Evolutionary conservation across 2,888 invertebrate genomes (phyloP).

Genomic region (Calliopum simillimum): DNA sequence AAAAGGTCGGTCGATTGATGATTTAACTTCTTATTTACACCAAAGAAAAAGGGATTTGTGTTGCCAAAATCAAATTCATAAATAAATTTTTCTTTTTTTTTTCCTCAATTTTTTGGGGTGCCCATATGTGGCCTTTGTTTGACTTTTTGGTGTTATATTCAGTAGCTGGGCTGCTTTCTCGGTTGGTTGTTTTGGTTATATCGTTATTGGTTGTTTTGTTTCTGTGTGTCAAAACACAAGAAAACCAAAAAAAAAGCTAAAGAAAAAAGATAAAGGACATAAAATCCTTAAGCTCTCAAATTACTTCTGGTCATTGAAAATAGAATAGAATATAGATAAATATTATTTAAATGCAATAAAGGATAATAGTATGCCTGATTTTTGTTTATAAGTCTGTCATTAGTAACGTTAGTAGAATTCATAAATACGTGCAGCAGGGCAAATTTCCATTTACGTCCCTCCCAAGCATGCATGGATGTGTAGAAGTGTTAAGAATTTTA

Average conservation of each 20-base stretch:
- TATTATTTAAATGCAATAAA: conserved; percentile 30
- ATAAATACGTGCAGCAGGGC: neutral
- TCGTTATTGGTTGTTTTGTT: conserved; percentile 1
- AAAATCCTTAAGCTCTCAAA: neutral
- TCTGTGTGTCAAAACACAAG: neutral
- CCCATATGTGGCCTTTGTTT: conserved; percentile 21
- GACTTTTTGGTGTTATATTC: neutral
- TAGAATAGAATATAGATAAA: conserved; percentile 22
- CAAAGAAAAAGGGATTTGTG: conserved; percentile 23
- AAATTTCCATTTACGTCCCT: neutral
- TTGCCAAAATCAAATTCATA: conserved; percentile 39
- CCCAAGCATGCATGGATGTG: too few species aligned
- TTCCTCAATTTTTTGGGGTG: too few species aligned
- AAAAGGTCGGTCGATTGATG: conserved; percentile 30
- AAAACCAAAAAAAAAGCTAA: too few species aligned
- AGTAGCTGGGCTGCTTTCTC: neutral
- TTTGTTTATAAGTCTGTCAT: conserved; percentile 13
- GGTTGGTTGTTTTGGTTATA: neutral
- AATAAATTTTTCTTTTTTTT: conserved; percentile 31
- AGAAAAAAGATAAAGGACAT: too few species aligned
- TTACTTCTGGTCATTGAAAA: conserved; percentile 35
- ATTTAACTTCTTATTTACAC: conserved; percentile 36
- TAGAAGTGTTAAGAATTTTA: too few species aligned
- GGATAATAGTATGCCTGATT: conserved; percentile 8
- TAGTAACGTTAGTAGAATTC: neutral